phyloP scores from a whole-genome alignment of 2,888 invertebrate genomes.

The Epinotia bilunana region DNA sequence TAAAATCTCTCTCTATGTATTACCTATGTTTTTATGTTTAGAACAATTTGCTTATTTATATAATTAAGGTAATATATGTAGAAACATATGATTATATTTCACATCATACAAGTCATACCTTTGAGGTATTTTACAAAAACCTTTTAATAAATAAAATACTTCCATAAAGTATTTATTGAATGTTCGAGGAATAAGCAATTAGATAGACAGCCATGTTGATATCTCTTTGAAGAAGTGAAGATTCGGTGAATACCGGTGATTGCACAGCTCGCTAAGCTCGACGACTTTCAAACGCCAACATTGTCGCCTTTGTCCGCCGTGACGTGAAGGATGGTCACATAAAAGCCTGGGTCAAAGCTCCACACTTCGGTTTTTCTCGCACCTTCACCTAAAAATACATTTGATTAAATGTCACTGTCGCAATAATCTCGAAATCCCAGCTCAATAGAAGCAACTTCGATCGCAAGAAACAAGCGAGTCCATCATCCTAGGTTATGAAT shows the following conservation, averaged over 20 bases:
- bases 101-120: no score
- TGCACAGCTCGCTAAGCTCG: constrained; percentile 46
- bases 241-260: constrained; percentile 42
- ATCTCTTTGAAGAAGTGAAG: constrained; percentile 44
- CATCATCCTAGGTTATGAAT: constrained; percentile 48
- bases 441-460: constrained; percentile 13
- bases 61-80: no score
- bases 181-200: constrained; percentile 33
- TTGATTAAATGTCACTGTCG: constrained; percentile 55
- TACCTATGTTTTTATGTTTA: no score
- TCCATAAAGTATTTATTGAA: not conserved
- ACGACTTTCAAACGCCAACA: constrained; percentile 60
- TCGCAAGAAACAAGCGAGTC: constrained; percentile 10
- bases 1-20: no score
- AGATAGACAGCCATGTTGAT: constrained; percentile 29
- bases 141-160: no score
- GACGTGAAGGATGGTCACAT: constrained; percentile 62
- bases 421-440: constrained; percentile 55
- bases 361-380: constrained; percentile 55
- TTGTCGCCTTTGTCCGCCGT: constrained; percentile 50
- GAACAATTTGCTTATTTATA: no score
- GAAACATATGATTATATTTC: constrained; percentile 30
- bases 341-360: constrained; percentile 57
- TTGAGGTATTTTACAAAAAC: no score
- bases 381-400: constrained; percentile 62